These are phyloP conservation scores for Orthochromis indermauri DNA, from an alignment of 2,113 vertebrate species.

Conservation along the genomic window DNA sequence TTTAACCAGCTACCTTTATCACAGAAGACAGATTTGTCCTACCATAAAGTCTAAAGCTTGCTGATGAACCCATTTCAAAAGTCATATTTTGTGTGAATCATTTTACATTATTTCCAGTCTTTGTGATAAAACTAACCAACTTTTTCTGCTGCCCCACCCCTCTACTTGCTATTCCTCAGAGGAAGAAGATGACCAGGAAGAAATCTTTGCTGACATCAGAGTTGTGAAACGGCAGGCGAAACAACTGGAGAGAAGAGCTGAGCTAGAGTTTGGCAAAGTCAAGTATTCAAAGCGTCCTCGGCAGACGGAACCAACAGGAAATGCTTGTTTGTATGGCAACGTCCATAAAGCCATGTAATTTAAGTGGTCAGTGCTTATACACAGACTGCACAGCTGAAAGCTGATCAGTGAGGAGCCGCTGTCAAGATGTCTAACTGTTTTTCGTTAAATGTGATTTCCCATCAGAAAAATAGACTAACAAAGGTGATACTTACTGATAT, in stretches of 20 bases:
- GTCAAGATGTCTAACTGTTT: neutral
- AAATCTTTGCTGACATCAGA: conserved; percentile 35
- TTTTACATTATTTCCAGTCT: neutral
- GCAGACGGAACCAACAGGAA: neutral
- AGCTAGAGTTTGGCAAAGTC: conserved; percentile 54
- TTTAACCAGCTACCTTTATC: neutral
- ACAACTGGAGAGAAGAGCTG: neutral
- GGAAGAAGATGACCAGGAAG: neutral
- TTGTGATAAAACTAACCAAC: neutral
- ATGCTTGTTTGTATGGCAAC: conserved; percentile 25
- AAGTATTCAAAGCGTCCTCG: neutral
- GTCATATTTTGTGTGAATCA: neutral
- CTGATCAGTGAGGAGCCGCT: neutral
- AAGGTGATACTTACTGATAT: neutral
- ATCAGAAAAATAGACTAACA: rapidly evolving
- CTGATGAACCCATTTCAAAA: neutral
- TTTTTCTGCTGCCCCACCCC: rapidly evolving
- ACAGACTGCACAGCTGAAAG: neutral
- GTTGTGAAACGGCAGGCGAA: neutral
- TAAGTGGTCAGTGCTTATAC: neutral
- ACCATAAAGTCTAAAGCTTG: neutral
- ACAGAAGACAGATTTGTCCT: neutral
- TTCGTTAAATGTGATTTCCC: neutral
- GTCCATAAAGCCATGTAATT: neutral
- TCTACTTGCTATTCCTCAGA: neutral